Evolutionary conservation across 2,797 vertebrate genomes (phyloP).

Genomic region (Setipinna tenuifilis): DNA sequence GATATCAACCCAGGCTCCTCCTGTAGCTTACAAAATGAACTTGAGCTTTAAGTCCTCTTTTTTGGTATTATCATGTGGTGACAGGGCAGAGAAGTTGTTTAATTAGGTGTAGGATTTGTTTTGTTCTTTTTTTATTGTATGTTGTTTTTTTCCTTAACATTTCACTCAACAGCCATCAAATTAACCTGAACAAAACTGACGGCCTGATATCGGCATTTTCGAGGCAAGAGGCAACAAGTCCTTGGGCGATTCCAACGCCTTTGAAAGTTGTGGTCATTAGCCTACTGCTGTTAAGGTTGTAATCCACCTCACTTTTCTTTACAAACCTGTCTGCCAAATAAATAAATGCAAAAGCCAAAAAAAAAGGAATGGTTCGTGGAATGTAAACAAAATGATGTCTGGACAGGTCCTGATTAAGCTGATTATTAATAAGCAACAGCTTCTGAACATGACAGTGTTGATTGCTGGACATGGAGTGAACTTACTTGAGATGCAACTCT

Average conservation of each 20-base stretch:
- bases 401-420: background rate
- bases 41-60: constrained; percentile 52
- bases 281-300: background rate
- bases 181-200: background rate
- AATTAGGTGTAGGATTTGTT: constrained; percentile 40
- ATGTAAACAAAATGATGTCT: background rate
- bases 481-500: background rate
- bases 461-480: background rate
- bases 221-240: constrained; percentile 5
- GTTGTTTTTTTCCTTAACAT: constrained; percentile 23
- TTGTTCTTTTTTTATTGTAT: background rate
- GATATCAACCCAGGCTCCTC: constrained; percentile 54
- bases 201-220: background rate
- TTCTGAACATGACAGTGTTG: background rate
- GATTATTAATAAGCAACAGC: background rate
- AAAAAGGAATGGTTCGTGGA: background rate
- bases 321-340: background rate
- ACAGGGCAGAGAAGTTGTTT: constrained; percentile 53
- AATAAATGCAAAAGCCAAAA: background rate
- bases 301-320: background rate
- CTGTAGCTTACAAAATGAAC: constrained; percentile 9
- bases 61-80: constrained; percentile 53
- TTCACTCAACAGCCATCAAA: constrained; percentile 45
- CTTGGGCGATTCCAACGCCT: background rate
- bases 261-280: background rate